Base-by-base conservation (phyloP, 2,113 vertebrate species). In the Cinclus mexicanus region DNA sequence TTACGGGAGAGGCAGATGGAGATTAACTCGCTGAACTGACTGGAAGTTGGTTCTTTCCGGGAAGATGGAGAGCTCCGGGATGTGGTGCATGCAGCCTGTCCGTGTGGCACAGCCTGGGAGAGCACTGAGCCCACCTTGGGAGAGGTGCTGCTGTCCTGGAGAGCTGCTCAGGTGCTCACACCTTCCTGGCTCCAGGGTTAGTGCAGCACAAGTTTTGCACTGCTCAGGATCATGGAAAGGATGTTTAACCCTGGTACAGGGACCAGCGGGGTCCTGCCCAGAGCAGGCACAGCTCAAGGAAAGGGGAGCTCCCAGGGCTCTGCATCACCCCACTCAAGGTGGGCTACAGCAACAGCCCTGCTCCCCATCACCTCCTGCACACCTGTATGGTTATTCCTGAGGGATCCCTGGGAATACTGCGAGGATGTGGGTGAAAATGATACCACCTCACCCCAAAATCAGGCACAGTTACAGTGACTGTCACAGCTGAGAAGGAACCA, bases 111-210 rank as follows among this genome's bases (percentile, higher is more conserved):
- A 31, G 52, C 56, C 55, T 18, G 42, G 56, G 53, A 28, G 21
- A 41, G 20, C 4, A 0, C 42, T 0, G 4, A 71, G 28, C 15
- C 19, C 25, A 13, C 10, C 7, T 1, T 10, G 67, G 90, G 35
- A 63, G 41, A 50, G n/a, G 28, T 6, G 23, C 74, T 64, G 68
- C 80, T 31, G 46, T 46, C 46, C 46, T 63, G 78, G 41, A 63
- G 61, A 55, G 31, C 11, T 9, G 28, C 57, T 49, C 7, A 4
- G 31, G 11, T 9, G 28, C 57, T 49, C 7, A 4, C 21, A 28
- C 22, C 26, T 37, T 19, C 2, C 2, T 25, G 41, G 37, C 63
- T 55, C 25, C 72, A 3, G 65, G 41, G 6, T 0, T 12, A 57
- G 26, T 3, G 22, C 63, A 49, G 59, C 5, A 25, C 59, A 8